Percentiles rank a stretch among this genome's conserved stretches.
Evolutionary conservation across 2,888 invertebrate species (phyloP).

Genomic region (Metalampra italica): DNA sequence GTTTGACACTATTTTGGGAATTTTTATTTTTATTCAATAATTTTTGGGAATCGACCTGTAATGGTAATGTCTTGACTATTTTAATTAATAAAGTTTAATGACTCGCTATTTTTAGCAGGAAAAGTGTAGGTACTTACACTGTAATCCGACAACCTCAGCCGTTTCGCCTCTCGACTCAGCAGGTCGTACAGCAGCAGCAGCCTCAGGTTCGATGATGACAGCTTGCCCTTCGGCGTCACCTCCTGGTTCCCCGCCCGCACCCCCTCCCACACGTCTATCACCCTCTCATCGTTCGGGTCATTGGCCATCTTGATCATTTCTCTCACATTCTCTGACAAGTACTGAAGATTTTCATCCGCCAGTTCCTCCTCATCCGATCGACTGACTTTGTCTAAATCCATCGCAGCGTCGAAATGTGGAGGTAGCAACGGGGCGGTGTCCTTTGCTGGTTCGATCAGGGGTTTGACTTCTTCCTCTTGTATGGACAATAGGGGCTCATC

Average conservation of each 20-base stretch:
- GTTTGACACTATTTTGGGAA: no score
- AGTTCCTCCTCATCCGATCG: conserved; percentile 51
- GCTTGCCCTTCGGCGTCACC: conserved; percentile 67
- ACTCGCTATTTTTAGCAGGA: neutral
- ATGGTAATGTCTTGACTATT: no score
- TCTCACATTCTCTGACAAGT: conserved; percentile 56
- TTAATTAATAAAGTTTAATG: no score
- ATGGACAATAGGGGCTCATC: conserved; percentile 53
- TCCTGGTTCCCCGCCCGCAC: conserved; percentile 33
- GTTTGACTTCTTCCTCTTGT: conserved; percentile 53
- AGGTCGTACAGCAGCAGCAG: conserved; percentile 80
- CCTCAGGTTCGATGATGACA: conserved; percentile 79
- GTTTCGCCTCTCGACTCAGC: conserved; percentile 82
- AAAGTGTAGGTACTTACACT: conserved; percentile 59
- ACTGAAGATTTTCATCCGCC: conserved; percentile 63
- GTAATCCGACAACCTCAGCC: conserved; percentile 79
- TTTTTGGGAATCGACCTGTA: no score
- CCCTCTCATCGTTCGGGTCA: conserved; percentile 51
- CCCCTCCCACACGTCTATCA: conserved; percentile 60
- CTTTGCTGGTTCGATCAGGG: conserved; percentile 54
- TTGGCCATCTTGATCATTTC: conserved; percentile 64
- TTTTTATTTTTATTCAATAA: no score
- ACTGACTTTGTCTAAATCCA: conserved; percentile 37
- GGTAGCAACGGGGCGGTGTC: conserved; percentile 41
- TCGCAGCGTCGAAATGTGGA: conserved; percentile 43